Conservation (phyloP, 1,140 invertebrate genomes). For the Ceratoteleas bidentatus region DNA sequence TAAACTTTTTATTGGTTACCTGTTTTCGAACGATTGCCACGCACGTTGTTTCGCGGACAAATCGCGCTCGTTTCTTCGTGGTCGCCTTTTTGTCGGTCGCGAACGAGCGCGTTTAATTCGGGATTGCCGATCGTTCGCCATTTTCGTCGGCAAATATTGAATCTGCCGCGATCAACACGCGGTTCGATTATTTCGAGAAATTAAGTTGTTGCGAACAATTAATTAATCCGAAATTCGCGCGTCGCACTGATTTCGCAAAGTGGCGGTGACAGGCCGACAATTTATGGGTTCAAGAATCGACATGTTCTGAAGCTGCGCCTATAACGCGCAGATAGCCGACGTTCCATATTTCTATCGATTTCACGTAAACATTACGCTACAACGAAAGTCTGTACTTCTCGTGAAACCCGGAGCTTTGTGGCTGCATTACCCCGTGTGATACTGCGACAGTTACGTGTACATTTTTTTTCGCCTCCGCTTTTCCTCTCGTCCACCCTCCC, state of each 20-base stretch:
- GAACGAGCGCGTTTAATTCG: no score
- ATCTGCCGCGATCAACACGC: no score
- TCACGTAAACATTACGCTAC: slow-evolving; percentile 75
- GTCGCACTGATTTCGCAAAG: slow-evolving; percentile 51
- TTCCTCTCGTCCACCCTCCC: slow-evolving; percentile 11
- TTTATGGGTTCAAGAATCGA: slow-evolving; percentile 58
- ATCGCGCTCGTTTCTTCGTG: no score
- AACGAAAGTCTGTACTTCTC: slow-evolving; percentile 67
- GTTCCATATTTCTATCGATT: slow-evolving; percentile 79
- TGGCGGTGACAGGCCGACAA: slow-evolving; percentile 46
- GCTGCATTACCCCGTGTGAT: slow-evolving; percentile 42
- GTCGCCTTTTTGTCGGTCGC: no score
- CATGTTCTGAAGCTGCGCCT: slow-evolving; percentile 57
- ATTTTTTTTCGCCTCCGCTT: slow-evolving; percentile 23
- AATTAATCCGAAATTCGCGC: slow-evolving; percentile 36
- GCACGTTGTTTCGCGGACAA: no score
- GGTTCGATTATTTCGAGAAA: slow-evolving; percentile 1
- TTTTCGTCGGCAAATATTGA: no score
- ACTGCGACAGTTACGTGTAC: slow-evolving; percentile 16
- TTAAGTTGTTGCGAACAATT: slow-evolving; percentile 20
- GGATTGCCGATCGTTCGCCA: no score
- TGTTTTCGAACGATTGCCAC: no score
- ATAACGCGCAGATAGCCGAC: slow-evolving; percentile 62
- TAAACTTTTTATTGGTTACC: slow-evolving; percentile 21
- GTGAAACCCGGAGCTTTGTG: slow-evolving; percentile 65